Percentiles rank a stretch among this genome's conserved stretches.
phyloP scores from a whole-genome alignment of 2,797 vertebrate genomes.

The Tokudaia tokunoshimensis region DNA sequence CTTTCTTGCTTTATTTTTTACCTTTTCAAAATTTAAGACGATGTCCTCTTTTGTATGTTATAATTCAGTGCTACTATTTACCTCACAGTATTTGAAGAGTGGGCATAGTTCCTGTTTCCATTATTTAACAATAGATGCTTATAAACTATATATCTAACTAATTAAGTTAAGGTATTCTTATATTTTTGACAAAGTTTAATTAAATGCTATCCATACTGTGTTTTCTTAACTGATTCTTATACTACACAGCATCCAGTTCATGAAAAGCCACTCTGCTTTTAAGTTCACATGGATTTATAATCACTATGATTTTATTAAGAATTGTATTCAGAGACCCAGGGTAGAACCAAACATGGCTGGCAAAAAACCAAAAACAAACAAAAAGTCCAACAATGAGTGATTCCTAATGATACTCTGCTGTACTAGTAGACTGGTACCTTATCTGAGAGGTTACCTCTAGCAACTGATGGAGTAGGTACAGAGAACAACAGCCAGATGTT shows the following conservation, averaged over 20 bases:
- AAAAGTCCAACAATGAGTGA: neutral
- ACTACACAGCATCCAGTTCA: neutral
- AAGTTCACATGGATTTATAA: neutral
- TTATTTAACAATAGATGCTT: slow-evolving; percentile 39
- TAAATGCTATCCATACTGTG: neutral
- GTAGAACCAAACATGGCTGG: neutral
- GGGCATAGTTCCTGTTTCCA: neutral
- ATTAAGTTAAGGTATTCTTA: neutral
- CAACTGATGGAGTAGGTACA: no score
- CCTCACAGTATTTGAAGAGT: neutral
- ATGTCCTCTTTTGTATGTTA: neutral
- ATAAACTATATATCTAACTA: neutral
- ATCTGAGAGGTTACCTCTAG: neutral
- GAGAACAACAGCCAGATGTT: neutral
- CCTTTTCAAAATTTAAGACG: slow-evolving; percentile 46
- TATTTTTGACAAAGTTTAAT: neutral
- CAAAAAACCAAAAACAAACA: neutral
- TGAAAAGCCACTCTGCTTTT: neutral
- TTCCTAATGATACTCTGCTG: neutral
- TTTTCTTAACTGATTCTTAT: neutral
- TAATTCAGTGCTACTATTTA: neutral
- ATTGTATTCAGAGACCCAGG: neutral
- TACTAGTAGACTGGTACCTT: neutral
- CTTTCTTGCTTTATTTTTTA: neutral
- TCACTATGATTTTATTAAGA: slow-evolving; percentile 13